Percentiles rank a stretch among this genome's conserved stretches.
Evolutionary conservation across 1,140 invertebrate genomes (phyloP).

Genomic region (Zaprionus ghesquierei): DNA sequence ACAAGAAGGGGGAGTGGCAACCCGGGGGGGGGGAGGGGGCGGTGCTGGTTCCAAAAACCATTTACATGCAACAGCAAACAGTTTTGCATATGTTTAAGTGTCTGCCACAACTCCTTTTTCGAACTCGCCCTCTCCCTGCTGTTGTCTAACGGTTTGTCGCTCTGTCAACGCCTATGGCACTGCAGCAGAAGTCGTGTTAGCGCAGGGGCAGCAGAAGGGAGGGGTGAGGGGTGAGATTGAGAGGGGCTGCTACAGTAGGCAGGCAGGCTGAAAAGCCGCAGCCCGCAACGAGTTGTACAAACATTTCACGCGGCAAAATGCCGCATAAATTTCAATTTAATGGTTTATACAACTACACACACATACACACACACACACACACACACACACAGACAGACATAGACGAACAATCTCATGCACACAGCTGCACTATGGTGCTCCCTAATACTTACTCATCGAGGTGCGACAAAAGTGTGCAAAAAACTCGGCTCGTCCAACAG

Average conservation of each 20-base stretch:
- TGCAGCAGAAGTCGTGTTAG: constrained; percentile 19
- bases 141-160: constrained; percentile 75
- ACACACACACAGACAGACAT: constrained; percentile 26
- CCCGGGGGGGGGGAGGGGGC: background rate
- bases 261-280: constrained; percentile 59
- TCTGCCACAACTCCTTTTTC: constrained; percentile 7
- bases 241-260: background rate
- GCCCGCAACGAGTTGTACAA: constrained; percentile 78
- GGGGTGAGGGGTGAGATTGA: background rate
- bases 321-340: constrained; percentile 81
- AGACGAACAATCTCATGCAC: constrained; percentile 3
- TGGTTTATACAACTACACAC: constrained; percentile 55
- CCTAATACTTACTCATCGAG: constrained; percentile 4
- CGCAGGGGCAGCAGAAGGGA: background rate
- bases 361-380: constrained; percentile 44
- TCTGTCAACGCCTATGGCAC: constrained; percentile 70
- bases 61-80: constrained; percentile 74
- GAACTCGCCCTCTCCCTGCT: background rate
- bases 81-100: constrained; percentile 75
- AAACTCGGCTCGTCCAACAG: constrained; percentile 41
- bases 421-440: constrained; percentile 28
- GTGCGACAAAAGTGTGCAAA: constrained; percentile 40
- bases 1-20: background rate
- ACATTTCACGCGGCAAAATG: constrained; percentile 80
- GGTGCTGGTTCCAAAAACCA: constrained; percentile 58